These are phyloP conservation scores for Antrozous pallidus DNA, from an alignment of 2,797 vertebrate species.

Conservation along the genomic window DNA sequence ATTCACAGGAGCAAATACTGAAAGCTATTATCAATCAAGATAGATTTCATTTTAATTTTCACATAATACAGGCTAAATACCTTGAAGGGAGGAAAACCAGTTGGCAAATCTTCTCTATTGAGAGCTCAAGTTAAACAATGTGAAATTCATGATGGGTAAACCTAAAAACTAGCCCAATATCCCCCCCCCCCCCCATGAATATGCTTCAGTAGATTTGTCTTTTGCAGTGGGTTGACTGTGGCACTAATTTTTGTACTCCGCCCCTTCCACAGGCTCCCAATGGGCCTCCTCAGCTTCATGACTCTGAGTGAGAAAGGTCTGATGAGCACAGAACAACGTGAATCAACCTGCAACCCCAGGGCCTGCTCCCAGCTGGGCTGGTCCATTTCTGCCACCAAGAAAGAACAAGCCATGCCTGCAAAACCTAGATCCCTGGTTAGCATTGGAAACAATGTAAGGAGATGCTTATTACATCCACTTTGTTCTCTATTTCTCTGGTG, in stretches of 20 bases:
- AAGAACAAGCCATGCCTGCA: background rate
- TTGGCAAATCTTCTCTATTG: background rate
- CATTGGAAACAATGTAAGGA: slow-evolving; percentile 36
- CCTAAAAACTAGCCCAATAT: background rate
- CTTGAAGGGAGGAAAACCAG: background rate
- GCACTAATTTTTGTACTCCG: background rate
- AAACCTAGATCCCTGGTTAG: slow-evolving; percentile 48
- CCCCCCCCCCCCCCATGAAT: background rate
- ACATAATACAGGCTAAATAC: background rate
- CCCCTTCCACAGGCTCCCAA: background rate
- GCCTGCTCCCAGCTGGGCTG: background rate
- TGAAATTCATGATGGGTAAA: background rate
- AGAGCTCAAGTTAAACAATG: background rate
- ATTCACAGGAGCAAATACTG: background rate
- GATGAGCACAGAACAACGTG: background rate
- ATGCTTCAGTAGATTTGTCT: background rate
- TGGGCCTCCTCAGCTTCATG: background rate
- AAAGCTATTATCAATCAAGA: background rate
- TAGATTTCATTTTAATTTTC: background rate
- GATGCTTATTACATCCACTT: slow-evolving; percentile 56
- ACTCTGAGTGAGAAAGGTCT: background rate
- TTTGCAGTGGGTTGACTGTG: background rate
- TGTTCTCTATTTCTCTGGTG: slow-evolving; percentile 66
- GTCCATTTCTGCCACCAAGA: background rate
- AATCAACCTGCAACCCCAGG: background rate